Percentiles rank a stretch among this genome's conserved stretches.
phyloP scores from a whole-genome alignment of 2,113 vertebrate genomes.

The Plotosus lineatus region DNA sequence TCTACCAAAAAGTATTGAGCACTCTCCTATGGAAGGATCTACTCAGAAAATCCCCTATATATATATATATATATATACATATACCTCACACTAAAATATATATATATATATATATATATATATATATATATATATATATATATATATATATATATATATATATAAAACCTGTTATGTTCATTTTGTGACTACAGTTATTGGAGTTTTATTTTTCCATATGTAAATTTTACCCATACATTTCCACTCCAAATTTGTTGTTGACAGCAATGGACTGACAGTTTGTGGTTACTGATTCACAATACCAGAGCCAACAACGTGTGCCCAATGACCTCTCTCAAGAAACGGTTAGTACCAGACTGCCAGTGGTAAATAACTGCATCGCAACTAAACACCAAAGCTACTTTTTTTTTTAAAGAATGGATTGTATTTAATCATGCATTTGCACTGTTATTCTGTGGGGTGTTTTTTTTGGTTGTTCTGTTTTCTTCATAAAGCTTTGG shows the following conservation, averaged over 20 bases:
- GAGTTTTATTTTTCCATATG: not conserved
- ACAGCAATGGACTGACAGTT: slow-evolving; percentile 94
- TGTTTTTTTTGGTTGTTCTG: too few species aligned
- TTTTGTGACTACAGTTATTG: not conserved
- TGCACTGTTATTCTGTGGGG: too few species aligned
- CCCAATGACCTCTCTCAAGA: slow-evolving; percentile 97
- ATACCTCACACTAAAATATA: too few species aligned
- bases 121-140: too few species aligned
- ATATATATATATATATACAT: too few species aligned
- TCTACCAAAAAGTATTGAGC: too few species aligned
- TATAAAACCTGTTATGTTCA: not conserved
- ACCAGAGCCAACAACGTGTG: slow-evolving; percentile 97
- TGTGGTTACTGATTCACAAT: slow-evolving; percentile 94
- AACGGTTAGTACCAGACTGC: slow-evolving; percentile 84
- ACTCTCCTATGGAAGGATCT: too few species aligned
- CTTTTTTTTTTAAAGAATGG: not conserved
- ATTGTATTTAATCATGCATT: slow-evolving; percentile 2
- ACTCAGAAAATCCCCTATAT: too few species aligned
- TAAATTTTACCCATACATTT: slow-evolving; percentile 19
- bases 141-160: too few species aligned
- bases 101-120: too few species aligned
- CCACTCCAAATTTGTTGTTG: slow-evolving; percentile 22
- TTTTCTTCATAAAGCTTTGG: too few species aligned
- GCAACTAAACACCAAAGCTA: slow-evolving; percentile 12
- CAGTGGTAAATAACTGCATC: slow-evolving; percentile 1